Percentiles rank a stretch among this genome's conserved stretches.
Evolutionary conservation across 2,113 vertebrate genomes (phyloP).

Genomic region (Pteruthius melanotis): DNA sequence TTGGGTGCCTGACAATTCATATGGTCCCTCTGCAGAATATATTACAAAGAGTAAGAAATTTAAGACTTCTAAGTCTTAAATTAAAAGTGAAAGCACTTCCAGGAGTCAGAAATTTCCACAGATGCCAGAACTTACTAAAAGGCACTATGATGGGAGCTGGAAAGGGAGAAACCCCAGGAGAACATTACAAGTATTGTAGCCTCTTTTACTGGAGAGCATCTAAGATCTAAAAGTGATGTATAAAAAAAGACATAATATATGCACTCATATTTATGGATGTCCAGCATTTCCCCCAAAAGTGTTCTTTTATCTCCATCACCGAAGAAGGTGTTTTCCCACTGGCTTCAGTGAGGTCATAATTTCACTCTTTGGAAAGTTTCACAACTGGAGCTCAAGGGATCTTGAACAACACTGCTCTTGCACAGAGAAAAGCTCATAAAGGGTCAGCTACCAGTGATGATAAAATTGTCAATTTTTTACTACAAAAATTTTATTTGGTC

Average conservation of each 20-base stretch:
- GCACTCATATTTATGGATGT: background rate
- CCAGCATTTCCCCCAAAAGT: background rate
- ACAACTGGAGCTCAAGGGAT: background rate
- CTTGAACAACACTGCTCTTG: background rate
- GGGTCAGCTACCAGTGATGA: background rate
- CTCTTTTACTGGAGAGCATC: background rate
- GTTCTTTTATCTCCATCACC: background rate
- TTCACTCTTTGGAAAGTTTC: background rate
- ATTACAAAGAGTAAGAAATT: background rate
- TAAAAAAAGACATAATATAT: background rate
- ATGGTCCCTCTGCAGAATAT: background rate
- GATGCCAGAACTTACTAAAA: background rate
- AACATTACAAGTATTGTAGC: background rate
- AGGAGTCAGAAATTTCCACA: background rate
- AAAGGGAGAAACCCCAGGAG: background rate
- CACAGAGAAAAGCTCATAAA: background rate
- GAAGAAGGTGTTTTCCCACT: background rate
- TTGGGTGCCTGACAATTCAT: background rate
- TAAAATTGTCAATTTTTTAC: background rate
- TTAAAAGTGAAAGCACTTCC: background rate
- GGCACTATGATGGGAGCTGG: background rate
- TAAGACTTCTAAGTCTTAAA: background rate
- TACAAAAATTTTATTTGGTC: background rate
- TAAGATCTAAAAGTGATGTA: background rate
- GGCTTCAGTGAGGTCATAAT: background rate